Conservation (phyloP, 2,113 vertebrate species). For the Ctenomys sociabilis region DNA sequence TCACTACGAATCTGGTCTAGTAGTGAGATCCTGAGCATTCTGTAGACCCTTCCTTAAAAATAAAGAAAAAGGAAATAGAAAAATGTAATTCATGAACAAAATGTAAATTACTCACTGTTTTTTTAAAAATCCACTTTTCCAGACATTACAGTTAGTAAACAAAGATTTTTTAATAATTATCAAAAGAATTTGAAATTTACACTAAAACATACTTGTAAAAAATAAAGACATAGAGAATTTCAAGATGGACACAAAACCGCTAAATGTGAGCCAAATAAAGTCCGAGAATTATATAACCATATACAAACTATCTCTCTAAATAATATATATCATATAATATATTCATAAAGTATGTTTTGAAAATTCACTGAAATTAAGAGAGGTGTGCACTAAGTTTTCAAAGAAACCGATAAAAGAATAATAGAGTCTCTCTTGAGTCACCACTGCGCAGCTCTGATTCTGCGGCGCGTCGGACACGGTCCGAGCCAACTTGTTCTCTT, state of each 20-base stretch:
- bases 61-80: neutral
- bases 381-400: neutral
- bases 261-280: neutral
- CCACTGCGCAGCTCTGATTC: too few relatives aligned
- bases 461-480: too few relatives aligned
- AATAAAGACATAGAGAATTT: neutral
- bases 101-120: neutral
- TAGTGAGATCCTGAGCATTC: too few relatives aligned
- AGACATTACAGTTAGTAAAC: neutral
- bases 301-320: neutral
- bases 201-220: neutral
- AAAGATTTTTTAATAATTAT: neutral
- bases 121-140: neutral
- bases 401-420: neutral
- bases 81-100: neutral
- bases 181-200: neutral
- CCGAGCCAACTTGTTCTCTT: too few relatives aligned
- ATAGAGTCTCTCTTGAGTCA: too few relatives aligned
- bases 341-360: neutral
- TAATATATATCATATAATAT: neutral
- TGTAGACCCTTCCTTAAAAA: too few relatives aligned
- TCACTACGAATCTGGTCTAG: too few relatives aligned
- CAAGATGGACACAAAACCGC: neutral
- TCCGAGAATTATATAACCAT: neutral
- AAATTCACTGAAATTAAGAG: slow-evolving; percentile 21